Base-by-base conservation (phyloP, 2,797 vertebrate species). In the Anniella stebbinsi region DNA sequence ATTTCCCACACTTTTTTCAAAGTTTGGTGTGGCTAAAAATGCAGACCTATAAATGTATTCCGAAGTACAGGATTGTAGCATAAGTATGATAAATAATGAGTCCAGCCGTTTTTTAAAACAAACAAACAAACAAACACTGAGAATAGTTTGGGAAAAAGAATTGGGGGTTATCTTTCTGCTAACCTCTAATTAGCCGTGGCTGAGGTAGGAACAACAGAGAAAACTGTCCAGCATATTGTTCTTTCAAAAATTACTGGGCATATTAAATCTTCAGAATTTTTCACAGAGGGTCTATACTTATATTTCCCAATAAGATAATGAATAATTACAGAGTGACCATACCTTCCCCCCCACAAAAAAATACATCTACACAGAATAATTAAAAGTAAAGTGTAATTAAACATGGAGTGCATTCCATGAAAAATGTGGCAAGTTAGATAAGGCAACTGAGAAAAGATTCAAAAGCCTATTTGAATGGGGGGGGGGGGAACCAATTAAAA, bases 181-280 rank as follows among this genome's bases (percentile, higher is more conserved):
- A 70, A 69, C 30, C 15, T 60, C 36, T 63, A 75, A 60, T 75
- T 86, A 76, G 36, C 36, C 60, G 54, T 76, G 51, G 25, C 12
- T 86, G 6, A 76, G 45, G 21, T 33, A 60, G 45, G 38, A 87
- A 6, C 23, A 75, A 8, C n/a, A 11, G 10, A 25, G 45, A 72
- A 18, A 6, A 23, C 57, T 48, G 12, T n/a, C 91, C n/a, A 25
- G 70, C 85, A 80, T n/a, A 0, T 90, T 89, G 51, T 30, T 21
- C 17, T 45, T 69, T 8, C 72, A 36, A 69, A 0, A 8, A 38
- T 11, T 8, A 90, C 51, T 70, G 63, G 3, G 88, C 3, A 63
- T 30, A 17, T 28, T 92, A 84, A 4, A 41, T 70, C 11, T 87
- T 86, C 7, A 6, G 25, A 83, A 23, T 87, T 91, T 93, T 83